Conservation (phyloP, 2,888 invertebrate species). For the Campopleginae sp. region DNA sequence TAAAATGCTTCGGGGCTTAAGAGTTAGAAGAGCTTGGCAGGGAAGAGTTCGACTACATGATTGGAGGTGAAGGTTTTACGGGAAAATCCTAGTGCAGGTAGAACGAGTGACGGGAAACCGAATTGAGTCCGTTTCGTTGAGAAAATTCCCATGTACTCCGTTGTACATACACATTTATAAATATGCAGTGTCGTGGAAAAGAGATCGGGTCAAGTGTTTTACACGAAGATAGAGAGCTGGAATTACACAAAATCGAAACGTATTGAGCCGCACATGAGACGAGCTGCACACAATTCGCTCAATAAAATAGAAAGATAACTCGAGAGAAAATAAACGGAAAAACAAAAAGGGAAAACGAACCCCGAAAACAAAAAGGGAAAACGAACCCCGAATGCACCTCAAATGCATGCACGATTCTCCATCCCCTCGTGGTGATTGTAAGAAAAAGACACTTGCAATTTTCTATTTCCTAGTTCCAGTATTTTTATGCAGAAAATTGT, state of each 20-base stretch:
- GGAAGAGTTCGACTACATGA: constrained; percentile 49
- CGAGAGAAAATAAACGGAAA: constrained; percentile 7
- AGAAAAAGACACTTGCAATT: not conserved
- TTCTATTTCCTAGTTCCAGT: not conserved
- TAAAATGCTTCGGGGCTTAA: constrained; percentile 50
- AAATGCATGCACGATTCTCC: constrained; percentile 26
- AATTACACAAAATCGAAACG: constrained; percentile 22
- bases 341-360: constrained; percentile 4
- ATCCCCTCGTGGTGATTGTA: constrained; percentile 9
- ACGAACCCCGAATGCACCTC: constrained; percentile 19
- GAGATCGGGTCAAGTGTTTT: constrained; percentile 23
- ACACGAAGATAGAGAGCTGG: not conserved
- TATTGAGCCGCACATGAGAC: constrained; percentile 1
- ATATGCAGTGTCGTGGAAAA: constrained; percentile 10
- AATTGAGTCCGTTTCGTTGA: constrained; percentile 37
- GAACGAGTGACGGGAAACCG: constrained; percentile 37
- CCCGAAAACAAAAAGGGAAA: too few species aligned
- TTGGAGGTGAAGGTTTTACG: constrained; percentile 61
- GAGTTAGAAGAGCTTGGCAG: constrained; percentile 17
- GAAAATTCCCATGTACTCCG: constrained; percentile 18
- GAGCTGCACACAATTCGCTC: constrained; percentile 23
- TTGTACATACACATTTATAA: not conserved
- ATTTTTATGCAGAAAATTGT: constrained; percentile 1
- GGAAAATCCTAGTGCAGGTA: constrained; percentile 52
- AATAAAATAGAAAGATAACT: constrained; percentile 31